Evolutionary conservation across 2,797 vertebrate genomes (phyloP).

Genomic region (Brachyrhaphis roseni): DNA sequence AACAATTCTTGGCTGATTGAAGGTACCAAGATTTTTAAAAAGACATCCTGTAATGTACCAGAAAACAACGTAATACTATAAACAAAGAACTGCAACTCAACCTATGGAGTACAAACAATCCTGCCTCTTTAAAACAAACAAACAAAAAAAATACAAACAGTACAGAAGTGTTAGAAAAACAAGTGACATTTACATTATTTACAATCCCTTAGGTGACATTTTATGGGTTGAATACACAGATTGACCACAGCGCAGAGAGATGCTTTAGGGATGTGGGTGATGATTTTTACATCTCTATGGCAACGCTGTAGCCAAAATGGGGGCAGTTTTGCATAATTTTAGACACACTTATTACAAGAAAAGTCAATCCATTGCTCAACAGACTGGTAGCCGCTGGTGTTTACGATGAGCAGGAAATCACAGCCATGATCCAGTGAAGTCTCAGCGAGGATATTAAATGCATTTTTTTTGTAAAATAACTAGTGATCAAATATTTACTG

Average conservation of each 20-base stretch:
- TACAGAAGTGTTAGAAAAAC: constrained; percentile 39
- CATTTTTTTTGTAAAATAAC: neutral
- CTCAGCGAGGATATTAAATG: neutral
- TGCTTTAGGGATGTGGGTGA: neutral
- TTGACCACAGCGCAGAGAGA: neutral
- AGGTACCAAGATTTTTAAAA: constrained; percentile 63
- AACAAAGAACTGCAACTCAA: constrained; percentile 54
- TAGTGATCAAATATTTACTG: neutral
- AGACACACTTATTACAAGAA: neutral
- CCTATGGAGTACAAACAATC: constrained; percentile 37
- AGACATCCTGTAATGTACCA: constrained; percentile 12
- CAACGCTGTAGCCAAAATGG: neutral
- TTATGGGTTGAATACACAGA: neutral
- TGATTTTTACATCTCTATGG: neutral
- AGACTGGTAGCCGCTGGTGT: neutral
- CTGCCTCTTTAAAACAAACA: constrained; percentile 14
- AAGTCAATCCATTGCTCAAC: neutral
- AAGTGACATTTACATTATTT: constrained; percentile 38
- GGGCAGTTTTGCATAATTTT: constrained; percentile 56
- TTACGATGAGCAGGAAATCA: neutral
- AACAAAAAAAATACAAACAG: constrained; percentile 19
- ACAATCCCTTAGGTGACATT: constrained; percentile 43
- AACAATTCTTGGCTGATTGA: constrained; percentile 73
- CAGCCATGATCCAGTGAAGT: neutral
- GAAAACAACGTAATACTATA: constrained; percentile 55